Percentiles rank a stretch among this genome's conserved stretches.
phyloP scores from a whole-genome alignment of 2,888 invertebrate genomes.

The Thereva nobilitata region DNA sequence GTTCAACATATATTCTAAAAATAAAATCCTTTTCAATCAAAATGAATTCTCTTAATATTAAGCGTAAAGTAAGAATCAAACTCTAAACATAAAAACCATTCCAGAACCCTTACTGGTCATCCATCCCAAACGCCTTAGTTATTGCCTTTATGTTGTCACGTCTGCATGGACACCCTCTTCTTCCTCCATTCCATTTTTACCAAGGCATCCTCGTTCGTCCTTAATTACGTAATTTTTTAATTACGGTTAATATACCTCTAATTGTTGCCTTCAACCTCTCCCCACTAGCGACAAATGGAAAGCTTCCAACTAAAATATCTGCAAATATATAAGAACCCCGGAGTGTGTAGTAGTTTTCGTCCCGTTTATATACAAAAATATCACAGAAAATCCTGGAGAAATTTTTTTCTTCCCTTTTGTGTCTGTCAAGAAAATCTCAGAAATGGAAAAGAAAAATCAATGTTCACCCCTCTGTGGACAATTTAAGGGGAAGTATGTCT shows the following conservation, averaged over 20 bases:
- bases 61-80: too few relatives aligned
- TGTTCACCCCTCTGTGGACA: slow-evolving; percentile 23
- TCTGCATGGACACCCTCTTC: slow-evolving; percentile 14
- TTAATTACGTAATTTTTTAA: slow-evolving; percentile 60
- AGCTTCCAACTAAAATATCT: background rate
- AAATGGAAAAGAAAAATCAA: slow-evolving; percentile 40
- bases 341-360: too few relatives aligned
- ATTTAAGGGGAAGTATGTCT: background rate
- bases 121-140: slow-evolving; percentile 18
- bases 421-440: slow-evolving; percentile 1
- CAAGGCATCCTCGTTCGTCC: slow-evolving; percentile 45
- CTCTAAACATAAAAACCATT: too few relatives aligned
- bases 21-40: too few relatives aligned
- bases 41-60: too few relatives aligned
- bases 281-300: slow-evolving; percentile 13
- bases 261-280: slow-evolving; percentile 47
- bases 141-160: slow-evolving; percentile 31
- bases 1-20: too few relatives aligned
- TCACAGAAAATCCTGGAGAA: too few relatives aligned
- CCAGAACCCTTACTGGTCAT: slow-evolving; percentile 10
- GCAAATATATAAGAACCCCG: background rate
- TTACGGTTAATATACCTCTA: slow-evolving; percentile 59
- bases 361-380: too few relatives aligned
- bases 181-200: slow-evolving; percentile 13
- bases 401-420: too few relatives aligned